Base-by-base conservation (phyloP, 1,140 invertebrate species). In the Anastrepha obliqua region DNA sequence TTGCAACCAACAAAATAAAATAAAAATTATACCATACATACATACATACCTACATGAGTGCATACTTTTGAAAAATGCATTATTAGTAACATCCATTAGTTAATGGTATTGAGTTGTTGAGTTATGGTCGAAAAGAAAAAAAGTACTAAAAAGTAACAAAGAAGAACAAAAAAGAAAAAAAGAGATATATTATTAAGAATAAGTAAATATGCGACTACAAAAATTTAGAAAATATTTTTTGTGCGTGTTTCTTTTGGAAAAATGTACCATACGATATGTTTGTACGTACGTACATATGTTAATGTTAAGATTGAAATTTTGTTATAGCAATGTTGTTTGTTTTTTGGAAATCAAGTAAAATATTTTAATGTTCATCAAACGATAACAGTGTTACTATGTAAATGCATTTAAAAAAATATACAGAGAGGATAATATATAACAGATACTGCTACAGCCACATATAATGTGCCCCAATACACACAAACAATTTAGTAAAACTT, bases 321-420 rank as follows among this genome's bases (percentile, higher is more conserved):
- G 47, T 81, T 81, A 81, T 58, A 55, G 11, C 20, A 55, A 51
- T 78, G 74, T 81, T 81, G 44, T 81, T 74, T 74, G 13, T 29
- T 81, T 55, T 81, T 29, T 20, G 44, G 2, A 78, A 58, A 47
- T 81, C 4, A 55, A 81, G 47, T 20, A 81, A 81, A 55, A 55
- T 29, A 81, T 5, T 81, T 62, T 20, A 58, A 81, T 74, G 67
- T 74, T 74, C 39, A 74, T 55, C 20, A 81, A 51, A 17, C 29
- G 47, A 81, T 55, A 55, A 81, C 74, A 55, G 47, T 81, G 74
- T 81, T 81, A 74, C 67, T 81, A 81, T 81, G 74, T 51, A 81
- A 81, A 81, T 81, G 74, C 74, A 81, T 81, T 81, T 81, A 55
- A 47, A 55, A 29, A 81, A 44, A 74, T 74, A 74, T 74, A 74